phyloP scores from a whole-genome alignment of 2,113 vertebrate species.

The Dasyornis broadbenti region DNA sequence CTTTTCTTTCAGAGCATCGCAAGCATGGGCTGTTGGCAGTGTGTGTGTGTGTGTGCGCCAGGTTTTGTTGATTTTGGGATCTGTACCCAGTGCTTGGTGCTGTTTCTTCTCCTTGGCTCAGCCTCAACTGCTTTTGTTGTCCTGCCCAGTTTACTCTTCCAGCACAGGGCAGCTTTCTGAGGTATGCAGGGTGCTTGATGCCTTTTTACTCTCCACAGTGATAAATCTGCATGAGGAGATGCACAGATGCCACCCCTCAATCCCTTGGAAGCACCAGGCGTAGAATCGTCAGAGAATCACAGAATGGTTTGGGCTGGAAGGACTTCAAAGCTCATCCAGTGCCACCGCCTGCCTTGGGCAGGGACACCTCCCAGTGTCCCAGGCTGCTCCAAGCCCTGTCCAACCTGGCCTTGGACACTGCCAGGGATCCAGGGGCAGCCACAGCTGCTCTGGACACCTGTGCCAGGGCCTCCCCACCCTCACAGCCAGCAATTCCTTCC shows the following conservation, averaged over 20 bases:
- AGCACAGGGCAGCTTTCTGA: not conserved
- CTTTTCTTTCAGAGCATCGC: not conserved
- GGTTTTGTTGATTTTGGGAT: rapidly evolving
- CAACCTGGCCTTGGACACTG: rapidly evolving
- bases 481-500: not conserved
- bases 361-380: rapidly evolving
- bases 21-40: rapidly evolving
- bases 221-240: not conserved
- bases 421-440: not conserved
- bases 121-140: rapidly evolving
- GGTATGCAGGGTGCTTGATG: not conserved
- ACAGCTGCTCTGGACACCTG: not conserved
- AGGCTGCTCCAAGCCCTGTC: rapidly evolving
- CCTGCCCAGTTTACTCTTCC: not conserved
- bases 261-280: not conserved
- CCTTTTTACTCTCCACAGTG: not conserved
- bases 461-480: not conserved
- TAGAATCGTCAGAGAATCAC: not conserved
- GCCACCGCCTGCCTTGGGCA: not conserved
- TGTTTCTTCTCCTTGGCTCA: not conserved
- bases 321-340: not conserved
- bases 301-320: not conserved
- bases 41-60: not conserved
- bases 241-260: not conserved
- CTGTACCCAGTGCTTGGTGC: not conserved